These are phyloP conservation scores for Nudaria mundana DNA, from an alignment of 2,888 invertebrate species.

Conservation along the genomic window DNA sequence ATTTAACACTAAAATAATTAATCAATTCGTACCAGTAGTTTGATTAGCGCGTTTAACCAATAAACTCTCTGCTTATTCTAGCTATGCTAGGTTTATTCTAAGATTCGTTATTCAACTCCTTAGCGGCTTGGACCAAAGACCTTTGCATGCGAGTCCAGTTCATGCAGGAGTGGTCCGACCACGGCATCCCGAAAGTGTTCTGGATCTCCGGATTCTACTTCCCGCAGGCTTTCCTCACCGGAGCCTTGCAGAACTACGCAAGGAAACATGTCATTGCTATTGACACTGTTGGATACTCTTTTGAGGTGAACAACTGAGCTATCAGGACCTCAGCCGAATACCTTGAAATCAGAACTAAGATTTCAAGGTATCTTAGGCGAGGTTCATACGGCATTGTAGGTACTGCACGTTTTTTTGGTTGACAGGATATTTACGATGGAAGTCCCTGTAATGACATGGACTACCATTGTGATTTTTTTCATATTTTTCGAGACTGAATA, in stretches of 20 bases:
- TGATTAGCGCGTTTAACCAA: too few species aligned
- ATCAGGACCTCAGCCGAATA: not conserved
- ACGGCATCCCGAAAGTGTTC: conserved; percentile 87
- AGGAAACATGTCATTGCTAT: conserved; percentile 88
- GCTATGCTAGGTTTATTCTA: not conserved
- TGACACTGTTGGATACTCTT: conserved; percentile 84
- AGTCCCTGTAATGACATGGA: too few species aligned
- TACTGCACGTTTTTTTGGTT: too few species aligned
- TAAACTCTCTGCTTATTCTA: too few species aligned
- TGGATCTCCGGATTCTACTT: conserved; percentile 94
- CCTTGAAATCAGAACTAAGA: too few species aligned
- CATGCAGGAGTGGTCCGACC: conserved; percentile 83
- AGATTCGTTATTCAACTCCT: conserved; percentile 67
- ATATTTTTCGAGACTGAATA: too few species aligned
- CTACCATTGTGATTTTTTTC: too few species aligned
- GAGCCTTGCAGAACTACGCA: conserved; percentile 91
- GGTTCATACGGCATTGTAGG: too few species aligned
- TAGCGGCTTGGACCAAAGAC: conserved; percentile 87
- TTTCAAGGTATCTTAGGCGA: too few species aligned
- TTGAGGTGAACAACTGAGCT: conserved; percentile 77
- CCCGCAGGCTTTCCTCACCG: conserved; percentile 92
- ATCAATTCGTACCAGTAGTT: too few species aligned
- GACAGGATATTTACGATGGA: too few species aligned
- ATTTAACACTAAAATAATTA: too few species aligned
- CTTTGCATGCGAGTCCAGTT: conserved; percentile 83